Base-by-base conservation (phyloP, 1,140 invertebrate species). In the Trachymyrmex septentrionalis region DNA sequence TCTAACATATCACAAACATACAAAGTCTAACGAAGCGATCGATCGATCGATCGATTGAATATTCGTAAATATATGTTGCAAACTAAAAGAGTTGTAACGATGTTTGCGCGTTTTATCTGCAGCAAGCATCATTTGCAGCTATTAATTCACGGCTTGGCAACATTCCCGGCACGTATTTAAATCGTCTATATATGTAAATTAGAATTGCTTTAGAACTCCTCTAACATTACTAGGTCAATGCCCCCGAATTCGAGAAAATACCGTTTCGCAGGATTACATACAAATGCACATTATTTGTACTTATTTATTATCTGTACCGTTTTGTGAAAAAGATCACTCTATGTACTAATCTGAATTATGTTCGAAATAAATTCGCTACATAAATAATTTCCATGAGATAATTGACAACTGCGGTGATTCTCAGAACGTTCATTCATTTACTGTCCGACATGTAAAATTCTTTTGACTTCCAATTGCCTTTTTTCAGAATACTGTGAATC, bases 101-200 rank as follows among this genome's bases (percentile, higher is more conserved):
- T 77, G 6, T 21, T 50, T 38, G 27, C 38, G 24, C 55, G 55
- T 61, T 61, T 81, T 75, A 63, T 84, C 55, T 75, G 0, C 27
- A 19, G 24, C 24, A 3, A 82, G 55, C 55, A 84, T 81, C 78
- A 38, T 81, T 66, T 64, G 77, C 44, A 5, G 21, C 64, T 71
- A 81, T 81, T 84, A 84, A 73, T 84, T 75, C 69, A 84, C 55
- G 14, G 16, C 55, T 4, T 19, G 50, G 27, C 30, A 38, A 64
- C 63, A 84, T 73, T 61, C 80, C 16, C 24, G 55, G 55, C 80
- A 30, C 67, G 80, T 19, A 84, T 61, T 44, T 27, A 16, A 75
- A 73, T 61, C 38, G 55, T 55, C 61, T 30, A 14, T 48, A 44
- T 57, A 61, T 75, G 55, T 38, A 84, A 84, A 84, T 84, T 19